phyloP scores from a whole-genome alignment of 2,113 vertebrate species.

The Scytalopus superciliaris region DNA sequence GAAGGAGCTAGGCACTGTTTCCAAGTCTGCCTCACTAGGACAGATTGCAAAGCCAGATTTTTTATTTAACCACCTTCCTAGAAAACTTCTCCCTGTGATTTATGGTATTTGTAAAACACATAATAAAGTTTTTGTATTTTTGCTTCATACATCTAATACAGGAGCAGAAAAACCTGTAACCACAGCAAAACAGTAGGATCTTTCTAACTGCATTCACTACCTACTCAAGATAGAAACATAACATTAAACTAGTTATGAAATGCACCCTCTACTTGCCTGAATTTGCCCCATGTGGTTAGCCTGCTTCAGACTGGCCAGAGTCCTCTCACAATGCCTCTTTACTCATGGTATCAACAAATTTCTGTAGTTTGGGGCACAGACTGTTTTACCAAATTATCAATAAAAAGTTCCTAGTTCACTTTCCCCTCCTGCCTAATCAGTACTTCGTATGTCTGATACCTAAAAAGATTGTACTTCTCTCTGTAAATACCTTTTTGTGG shows the following conservation, averaged over 20 bases:
- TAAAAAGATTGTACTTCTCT: neutral
- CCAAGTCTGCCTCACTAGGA: neutral
- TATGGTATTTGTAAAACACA: neutral
- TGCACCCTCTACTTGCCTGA: neutral
- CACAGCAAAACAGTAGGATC: neutral
- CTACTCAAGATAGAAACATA: neutral
- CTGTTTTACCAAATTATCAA: neutral
- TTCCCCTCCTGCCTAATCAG: neutral
- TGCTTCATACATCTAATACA: neutral
- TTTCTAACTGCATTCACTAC: neutral
- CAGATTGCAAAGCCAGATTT: neutral
- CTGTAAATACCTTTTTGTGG: neutral
- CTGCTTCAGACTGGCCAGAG: neutral
- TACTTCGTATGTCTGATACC: fast-evolving
- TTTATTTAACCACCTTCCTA: neutral
- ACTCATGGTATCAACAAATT: neutral
- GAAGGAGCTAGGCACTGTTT: neutral
- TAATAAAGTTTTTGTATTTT: neutral
- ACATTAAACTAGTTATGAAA: neutral
- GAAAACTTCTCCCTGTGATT: neutral
- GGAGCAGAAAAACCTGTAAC: neutral
- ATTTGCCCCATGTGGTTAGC: neutral
- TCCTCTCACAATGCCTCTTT: neutral
- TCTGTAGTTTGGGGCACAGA: neutral
- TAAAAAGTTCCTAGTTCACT: neutral